Percentiles rank a stretch among this genome's conserved stretches.
Evolutionary conservation across 2,113 vertebrate species (phyloP).

Genomic region (Illadopsis cleaveri): DNA sequence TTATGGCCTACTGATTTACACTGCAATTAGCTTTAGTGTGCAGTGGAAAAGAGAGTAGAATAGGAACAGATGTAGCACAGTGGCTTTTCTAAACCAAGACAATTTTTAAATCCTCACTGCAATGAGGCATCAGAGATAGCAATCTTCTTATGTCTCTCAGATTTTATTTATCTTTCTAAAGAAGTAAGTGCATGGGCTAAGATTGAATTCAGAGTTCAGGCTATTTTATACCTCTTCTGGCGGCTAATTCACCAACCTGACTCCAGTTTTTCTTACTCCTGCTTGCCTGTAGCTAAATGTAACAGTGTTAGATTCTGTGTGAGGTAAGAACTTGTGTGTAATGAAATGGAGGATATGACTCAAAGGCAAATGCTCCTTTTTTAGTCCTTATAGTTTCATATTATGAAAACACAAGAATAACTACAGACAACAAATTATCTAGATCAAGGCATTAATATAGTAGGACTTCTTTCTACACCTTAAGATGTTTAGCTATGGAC

Average conservation of each 20-base stretch:
- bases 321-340: slow-evolving; percentile 41
- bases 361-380: slow-evolving; percentile 38
- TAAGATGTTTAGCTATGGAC: background rate
- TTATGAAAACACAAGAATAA: slow-evolving; percentile 31
- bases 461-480: background rate
- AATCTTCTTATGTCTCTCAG: background rate
- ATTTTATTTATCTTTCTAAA: slow-evolving; percentile 15
- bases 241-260: slow-evolving; percentile 19
- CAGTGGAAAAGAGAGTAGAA: background rate
- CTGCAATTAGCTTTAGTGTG: background rate
- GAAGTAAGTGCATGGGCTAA: background rate
- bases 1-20: background rate
- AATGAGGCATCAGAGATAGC: background rate
- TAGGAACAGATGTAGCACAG: background rate
- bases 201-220: slow-evolving; percentile 14
- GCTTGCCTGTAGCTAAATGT: slow-evolving; percentile 45
- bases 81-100: background rate
- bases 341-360: slow-evolving; percentile 54
- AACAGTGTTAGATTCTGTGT: slow-evolving; percentile 22
- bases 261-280: slow-evolving; percentile 15
- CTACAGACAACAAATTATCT: slow-evolving; percentile 15
- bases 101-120: background rate
- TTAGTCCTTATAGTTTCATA: background rate
- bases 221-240: background rate
- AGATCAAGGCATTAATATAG: background rate